A percentile compares a stretch with the other conserved stretches of the same genome.
Evolutionary conservation across 2,113 vertebrate genomes (phyloP).

Genomic region (Pipra filicauda): DNA sequence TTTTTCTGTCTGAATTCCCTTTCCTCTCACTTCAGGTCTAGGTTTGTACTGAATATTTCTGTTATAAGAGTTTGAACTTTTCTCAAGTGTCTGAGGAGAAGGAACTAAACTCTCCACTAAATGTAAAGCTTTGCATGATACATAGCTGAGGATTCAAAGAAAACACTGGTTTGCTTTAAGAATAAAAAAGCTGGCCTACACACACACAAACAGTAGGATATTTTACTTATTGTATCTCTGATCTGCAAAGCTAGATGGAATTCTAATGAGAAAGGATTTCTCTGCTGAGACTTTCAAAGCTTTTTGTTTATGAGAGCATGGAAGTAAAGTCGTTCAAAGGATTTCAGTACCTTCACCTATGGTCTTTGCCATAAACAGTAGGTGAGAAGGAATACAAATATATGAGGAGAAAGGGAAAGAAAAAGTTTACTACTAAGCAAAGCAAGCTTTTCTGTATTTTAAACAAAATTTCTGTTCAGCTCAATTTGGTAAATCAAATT

Average conservation of each 20-base stretch:
- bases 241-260: conserved; percentile 3
- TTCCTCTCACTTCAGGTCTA: background rate
- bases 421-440: background rate
- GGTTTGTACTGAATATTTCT: background rate
- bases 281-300: background rate
- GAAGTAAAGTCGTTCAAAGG: conserved; percentile 6
- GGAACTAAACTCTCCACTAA: background rate
- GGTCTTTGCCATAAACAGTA: background rate
- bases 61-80: background rate
- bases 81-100: background rate
- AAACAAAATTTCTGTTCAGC: background rate
- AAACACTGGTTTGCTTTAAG: background rate
- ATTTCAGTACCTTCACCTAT: background rate
- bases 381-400: background rate
- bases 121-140: background rate
- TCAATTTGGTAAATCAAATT: background rate
- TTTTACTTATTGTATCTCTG: background rate
- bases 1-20: background rate
- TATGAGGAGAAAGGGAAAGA: background rate
- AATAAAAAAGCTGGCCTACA: background rate
- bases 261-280: background rate
- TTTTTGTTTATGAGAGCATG: background rate
- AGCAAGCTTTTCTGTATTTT: background rate
- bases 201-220: background rate
- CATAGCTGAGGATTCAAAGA: background rate